Base-by-base conservation (phyloP, 53 echinoderm and acorn worm genomes). In the Paelopatides confundens region DNA sequence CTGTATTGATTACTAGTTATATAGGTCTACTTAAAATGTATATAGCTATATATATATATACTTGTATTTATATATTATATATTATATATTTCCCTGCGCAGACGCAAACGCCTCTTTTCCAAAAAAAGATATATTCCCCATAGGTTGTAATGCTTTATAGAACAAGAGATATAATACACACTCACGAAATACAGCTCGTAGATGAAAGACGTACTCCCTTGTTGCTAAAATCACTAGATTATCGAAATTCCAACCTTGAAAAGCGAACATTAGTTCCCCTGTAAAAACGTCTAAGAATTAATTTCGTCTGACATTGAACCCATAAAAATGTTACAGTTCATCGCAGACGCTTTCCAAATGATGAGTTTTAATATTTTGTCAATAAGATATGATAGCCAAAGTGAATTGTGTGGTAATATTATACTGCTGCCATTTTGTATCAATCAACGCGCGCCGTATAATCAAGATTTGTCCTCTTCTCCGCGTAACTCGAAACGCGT, bases 351-450 rank as follows among this genome's bases (percentile, higher is more conserved):
- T 74, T 74, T 29, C 38, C 40, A 28, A 40, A 40, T 74, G 74
- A 74, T 74, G 74, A 28, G 74, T 39, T 74, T 74, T 46, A 74
- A 74, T 74, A 74, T 74, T 74, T 74, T 74, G 74, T 43, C 74
- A 74, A 74, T 74, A 74, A 38, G 74, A 43, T 74, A 40, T 74
- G 74, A 74, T 74, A 74, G 74, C 37, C 74, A 74, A 74, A 74
- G 74, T 74, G 74, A 43, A 39, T 74, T 39, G 38, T 74, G 27
- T 58, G 4, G 74, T 74, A 74, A 74, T 74, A 39, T 26, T 39
- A 74, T 43, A 74, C 74, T 28, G 74, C 46, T 74, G 74, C 74
- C 74, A 74, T 74, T 74, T 74, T 74, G 74, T 74, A 74, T 74
- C 74, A 74, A 74, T 74, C 74, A 74, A 74, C 74, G 46, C 74